These are phyloP conservation scores for Prionailurus viverrinus DNA, from an alignment of 2,113 vertebrate species.

Conservation along the genomic window DNA sequence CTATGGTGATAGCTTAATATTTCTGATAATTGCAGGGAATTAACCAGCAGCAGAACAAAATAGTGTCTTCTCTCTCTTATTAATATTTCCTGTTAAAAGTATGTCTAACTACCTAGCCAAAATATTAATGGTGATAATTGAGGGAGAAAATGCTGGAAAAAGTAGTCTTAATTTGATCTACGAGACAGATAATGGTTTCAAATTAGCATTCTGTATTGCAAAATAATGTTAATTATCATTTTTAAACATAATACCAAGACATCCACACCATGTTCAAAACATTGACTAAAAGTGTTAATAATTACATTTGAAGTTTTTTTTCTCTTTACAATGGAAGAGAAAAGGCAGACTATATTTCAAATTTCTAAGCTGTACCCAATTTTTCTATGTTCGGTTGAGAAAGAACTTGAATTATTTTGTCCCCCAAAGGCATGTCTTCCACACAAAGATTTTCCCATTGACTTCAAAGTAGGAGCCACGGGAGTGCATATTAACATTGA, in stretches of 20 bases:
- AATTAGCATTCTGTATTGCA: conserved; percentile 3
- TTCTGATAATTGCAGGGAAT: conserved; percentile 29
- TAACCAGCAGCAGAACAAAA: not conserved
- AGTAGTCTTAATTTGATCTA: not conserved
- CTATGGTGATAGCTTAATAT: not conserved
- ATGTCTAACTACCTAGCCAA: conserved; percentile 21
- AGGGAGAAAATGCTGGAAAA: not conserved
- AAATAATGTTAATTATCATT: conserved; percentile 42
- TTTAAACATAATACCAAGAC: not conserved
- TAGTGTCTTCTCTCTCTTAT: not conserved
- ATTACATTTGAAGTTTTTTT: not conserved
- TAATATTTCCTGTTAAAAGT: not conserved
- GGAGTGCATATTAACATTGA: conserved; percentile 42
- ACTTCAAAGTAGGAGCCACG: conserved; percentile 60
- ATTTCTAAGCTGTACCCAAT: not conserved
- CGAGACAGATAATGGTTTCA: conserved; percentile 3
- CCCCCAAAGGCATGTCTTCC: conserved; percentile 13
- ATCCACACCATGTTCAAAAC: not conserved
- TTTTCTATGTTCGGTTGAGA: conserved; percentile 45
- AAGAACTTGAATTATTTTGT: conserved; percentile 60
- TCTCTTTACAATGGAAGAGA: conserved; percentile 30
- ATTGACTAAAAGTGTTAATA: not conserved
- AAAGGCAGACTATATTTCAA: not conserved
- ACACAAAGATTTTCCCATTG: conserved; percentile 13
- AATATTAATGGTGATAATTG: conserved; percentile 28